Evolutionary conservation across 1,140 invertebrate genomes (phyloP), one percentile per base, ranked within the genome.

Genomic region (Ostrea denselamellosa): DNA sequence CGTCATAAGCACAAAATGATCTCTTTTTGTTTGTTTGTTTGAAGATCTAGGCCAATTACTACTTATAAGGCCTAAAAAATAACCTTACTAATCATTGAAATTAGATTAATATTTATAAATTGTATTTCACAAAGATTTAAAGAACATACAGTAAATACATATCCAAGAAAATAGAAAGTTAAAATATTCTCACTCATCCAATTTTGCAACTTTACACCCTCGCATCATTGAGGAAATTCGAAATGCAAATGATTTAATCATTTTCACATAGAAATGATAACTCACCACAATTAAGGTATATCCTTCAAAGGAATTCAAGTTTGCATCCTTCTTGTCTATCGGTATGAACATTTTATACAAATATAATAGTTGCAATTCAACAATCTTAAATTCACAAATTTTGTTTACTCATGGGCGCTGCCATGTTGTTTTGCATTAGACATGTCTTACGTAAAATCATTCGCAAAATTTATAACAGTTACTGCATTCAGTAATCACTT

Each of bases 341-440:
- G 68, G 22, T 28, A 71, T 71, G 25, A 28, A 71, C 68, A 71
- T 71, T 14, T 14, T 28, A 12, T 25, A 28, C 28, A 10, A 9
- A n/a, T 22, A 28, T 4, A 71, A 71, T 71, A 9, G 12, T 3
- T 4, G 25, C 12, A 71, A 28, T 68, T 22, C 4, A 68, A 71
- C 56, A 12, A 5, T 56, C 54, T 14, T 17, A 58, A 19, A 58
- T 58, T 17, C 8, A 10, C 4, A 58, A 71, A 71, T 12, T 71
- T 12, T 71, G 68, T 71, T 71, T 71, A 71, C 68, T 71, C 68
- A 71, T 71, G 68, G 28, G 25, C n/a, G 68, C 68, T 25, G 68
- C 68, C 68, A 71, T 71, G n/a, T 28, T 71, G 68, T 28, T 19
- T 28, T 28, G 28, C 28, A 25, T 34, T 71, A 19, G 68, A 28